Conservation (phyloP, 2,113 vertebrate species). For the Sinocyclocheilus anshuiensis region DNA sequence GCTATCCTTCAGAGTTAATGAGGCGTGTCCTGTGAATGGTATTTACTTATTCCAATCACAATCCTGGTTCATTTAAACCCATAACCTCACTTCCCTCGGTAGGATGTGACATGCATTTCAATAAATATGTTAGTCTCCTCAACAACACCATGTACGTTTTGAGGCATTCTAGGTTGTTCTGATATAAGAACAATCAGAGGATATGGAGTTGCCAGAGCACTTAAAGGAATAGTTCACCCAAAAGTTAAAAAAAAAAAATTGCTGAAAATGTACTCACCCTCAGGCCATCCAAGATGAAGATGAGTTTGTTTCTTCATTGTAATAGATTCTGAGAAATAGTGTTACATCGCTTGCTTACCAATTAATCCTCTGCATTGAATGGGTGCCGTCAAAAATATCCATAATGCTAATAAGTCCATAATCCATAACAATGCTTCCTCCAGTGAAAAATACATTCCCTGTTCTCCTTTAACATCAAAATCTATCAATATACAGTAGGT, state of each 20-base stretch:
- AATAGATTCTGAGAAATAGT: background rate
- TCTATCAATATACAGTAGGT: background rate
- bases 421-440: background rate
- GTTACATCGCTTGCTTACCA: background rate
- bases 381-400: background rate
- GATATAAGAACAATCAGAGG: background rate
- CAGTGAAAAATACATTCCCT: background rate
- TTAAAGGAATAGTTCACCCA: background rate
- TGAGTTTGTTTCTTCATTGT: background rate
- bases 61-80: conserved; percentile 20
- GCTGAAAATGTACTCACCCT: background rate
- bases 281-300: background rate
- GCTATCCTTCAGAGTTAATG: conserved; percentile 28
- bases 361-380: background rate
- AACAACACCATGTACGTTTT: conserved; percentile 33
- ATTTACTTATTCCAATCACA: conserved; percentile 31
- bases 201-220: background rate
- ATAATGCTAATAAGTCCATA: background rate
- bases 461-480: too few relatives aligned
- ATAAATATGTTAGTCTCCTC: conserved; percentile 29
- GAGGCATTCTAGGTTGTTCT: background rate
- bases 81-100: conserved; percentile 31
- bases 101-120: conserved; percentile 55
- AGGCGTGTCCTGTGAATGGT: background rate
- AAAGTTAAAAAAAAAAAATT: background rate